Base-by-base conservation (phyloP, 2,888 invertebrate genomes). In the Tinea trinotella region DNA sequence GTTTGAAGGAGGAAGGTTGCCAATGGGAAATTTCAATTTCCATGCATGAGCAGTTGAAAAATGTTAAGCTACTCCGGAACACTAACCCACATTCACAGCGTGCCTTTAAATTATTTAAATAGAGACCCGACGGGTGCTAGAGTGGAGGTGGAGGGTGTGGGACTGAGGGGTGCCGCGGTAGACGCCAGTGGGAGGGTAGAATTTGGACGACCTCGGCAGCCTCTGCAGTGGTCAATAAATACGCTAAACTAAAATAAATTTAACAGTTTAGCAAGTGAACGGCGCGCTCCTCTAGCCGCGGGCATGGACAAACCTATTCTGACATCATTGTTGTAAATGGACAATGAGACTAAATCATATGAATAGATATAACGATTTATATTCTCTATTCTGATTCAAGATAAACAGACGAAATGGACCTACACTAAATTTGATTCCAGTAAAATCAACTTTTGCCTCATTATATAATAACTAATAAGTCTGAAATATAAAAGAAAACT, bases 211-310 rank as follows among this genome's bases (percentile, higher is more conserved):
- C 50, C 50, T 46, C 46, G 17, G 19, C 24, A 24, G 15, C 24
- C 50, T 50, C 50, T 50, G 50, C 50, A 50, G 50, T 50, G 50
- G 24, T 24, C 50, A 50, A 50, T 50, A 50, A 50, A 50, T 50
- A 50, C 50, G 24, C 13, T 5, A 50, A 50, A 50, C 50, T 50
- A 50, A 17, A 48, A 18, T 30, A 30, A 30, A 30, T 30, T 30
- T 30, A 30, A 30, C 30, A 30, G 30, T 22, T 22, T 7, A 22
- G 22, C 22, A 22, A 22, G 22, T 7, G 7, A 30, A 30, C 7
- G n/a, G 30, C 3, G 30, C 7, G 30, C 30, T 30, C 7, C 30
- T 30, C 7, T 30, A 30, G 30, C 30, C 30, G 30, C 30, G 30
- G 30, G 30, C 30, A 4, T 30, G 9, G n/a, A 7, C 7, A 30